Conservation (phyloP, 2,113 vertebrate species). For the Phalacrocorax aristotelis region DNA sequence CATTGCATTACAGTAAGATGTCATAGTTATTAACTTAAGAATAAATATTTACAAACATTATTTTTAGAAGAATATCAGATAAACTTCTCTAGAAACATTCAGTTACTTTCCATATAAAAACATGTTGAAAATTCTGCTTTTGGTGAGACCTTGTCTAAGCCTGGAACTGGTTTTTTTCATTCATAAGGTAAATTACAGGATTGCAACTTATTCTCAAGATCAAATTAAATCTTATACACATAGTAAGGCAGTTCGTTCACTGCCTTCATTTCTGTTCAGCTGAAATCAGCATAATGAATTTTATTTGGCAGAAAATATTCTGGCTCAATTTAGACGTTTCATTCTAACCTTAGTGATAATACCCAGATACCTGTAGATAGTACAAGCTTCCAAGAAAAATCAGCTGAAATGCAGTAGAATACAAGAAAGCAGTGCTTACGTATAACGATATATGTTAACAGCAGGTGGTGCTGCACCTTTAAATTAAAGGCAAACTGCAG, state of each 20-base stretch:
- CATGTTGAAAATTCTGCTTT: background rate
- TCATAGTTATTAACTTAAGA: background rate
- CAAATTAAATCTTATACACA: background rate
- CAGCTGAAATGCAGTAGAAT: fast-evolving
- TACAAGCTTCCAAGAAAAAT: background rate
- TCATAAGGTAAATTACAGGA: background rate
- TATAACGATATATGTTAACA: background rate
- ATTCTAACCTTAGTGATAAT: background rate
- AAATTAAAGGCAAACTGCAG: background rate
- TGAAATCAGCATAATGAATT: background rate
- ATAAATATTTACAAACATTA: background rate
- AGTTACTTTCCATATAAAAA: background rate
- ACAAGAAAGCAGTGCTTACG: fast-evolving
- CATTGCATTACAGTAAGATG: background rate
- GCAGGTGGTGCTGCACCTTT: conserved; percentile 36
- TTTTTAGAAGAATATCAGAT: background rate
- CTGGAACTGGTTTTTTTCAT: background rate
- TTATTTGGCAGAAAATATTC: background rate
- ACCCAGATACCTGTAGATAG: no score
- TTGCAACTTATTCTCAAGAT: background rate
- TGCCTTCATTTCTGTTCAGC: background rate
- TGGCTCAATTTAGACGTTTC: background rate
- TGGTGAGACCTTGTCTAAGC: background rate
- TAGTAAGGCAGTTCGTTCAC: background rate
- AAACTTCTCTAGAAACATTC: background rate